Conservation (phyloP, 2,113 vertebrate genomes). For the Scopus umbretta region DNA sequence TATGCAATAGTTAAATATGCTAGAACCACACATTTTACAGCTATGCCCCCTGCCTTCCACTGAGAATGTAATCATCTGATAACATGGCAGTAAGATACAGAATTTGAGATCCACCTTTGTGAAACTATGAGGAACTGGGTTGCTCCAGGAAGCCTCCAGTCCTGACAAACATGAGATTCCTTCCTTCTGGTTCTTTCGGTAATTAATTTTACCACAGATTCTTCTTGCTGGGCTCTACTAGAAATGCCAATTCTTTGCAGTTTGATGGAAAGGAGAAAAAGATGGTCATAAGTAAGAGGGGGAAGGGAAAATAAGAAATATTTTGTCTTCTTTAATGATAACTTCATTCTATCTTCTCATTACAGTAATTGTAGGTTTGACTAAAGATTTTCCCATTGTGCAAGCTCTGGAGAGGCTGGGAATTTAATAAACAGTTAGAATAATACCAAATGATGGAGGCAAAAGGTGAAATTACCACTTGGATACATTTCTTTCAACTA, state of each 20-base stretch:
- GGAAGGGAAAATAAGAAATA: not conserved
- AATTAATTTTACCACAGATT: not conserved
- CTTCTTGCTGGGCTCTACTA: not conserved
- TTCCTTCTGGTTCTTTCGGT: not conserved
- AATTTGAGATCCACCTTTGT: not conserved
- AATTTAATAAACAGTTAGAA: slow-evolving; percentile 55
- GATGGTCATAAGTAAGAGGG: not conserved
- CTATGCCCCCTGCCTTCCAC: not conserved
- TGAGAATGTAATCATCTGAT: not conserved
- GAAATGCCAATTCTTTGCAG: not conserved
- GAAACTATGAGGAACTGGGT: not conserved
- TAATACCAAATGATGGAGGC: slow-evolving; percentile 33
- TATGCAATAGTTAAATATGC: not conserved
- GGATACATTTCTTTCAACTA: slow-evolving; percentile 42
- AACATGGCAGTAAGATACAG: not conserved
- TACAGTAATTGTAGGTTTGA: slow-evolving; percentile 52
- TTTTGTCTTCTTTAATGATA: slow-evolving; percentile 20
- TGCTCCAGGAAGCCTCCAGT: not conserved
- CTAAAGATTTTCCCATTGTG: slow-evolving; percentile 13
- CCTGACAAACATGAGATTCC: not conserved
- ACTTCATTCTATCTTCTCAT: slow-evolving; percentile 44
- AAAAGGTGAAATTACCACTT: slow-evolving; percentile 61
- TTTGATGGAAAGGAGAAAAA: not conserved
- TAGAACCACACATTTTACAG: not conserved
- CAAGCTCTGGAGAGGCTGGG: not conserved